phyloP scores from a whole-genome alignment of 2,797 vertebrate species.

The Scolopax rusticola region DNA sequence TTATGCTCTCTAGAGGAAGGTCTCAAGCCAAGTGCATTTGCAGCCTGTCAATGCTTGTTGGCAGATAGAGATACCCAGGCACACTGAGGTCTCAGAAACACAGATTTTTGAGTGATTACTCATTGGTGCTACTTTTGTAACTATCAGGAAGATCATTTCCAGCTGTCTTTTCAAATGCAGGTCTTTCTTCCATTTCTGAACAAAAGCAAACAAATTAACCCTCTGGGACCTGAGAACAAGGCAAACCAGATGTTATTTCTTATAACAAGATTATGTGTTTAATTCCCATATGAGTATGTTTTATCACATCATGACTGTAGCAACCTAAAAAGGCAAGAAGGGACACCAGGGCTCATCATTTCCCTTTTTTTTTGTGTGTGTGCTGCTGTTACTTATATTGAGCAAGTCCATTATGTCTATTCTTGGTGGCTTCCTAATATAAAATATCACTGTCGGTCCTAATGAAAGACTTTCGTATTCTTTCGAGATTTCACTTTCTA shows the following conservation, averaged over 20 bases:
- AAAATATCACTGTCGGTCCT: background rate
- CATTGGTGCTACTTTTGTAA: background rate
- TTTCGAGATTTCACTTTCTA: slow-evolving; percentile 14
- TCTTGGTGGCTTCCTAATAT: background rate
- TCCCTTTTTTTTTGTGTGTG: background rate
- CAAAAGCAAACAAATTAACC: slow-evolving; percentile 50
- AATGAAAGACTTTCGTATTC: background rate
- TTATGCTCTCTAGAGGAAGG: background rate
- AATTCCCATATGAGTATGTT: background rate
- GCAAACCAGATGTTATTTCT: slow-evolving; percentile 5
- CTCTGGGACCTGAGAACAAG: background rate
- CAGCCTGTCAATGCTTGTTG: background rate
- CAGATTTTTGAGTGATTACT: background rate
- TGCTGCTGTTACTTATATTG: background rate
- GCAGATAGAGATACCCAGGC: background rate
- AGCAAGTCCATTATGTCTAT: background rate
- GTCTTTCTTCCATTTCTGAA: slow-evolving; percentile 25
- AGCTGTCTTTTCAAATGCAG: slow-evolving; percentile 29
- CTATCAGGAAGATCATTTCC: slow-evolving; percentile 5
- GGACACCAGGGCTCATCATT: background rate
- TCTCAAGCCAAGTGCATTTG: slow-evolving; percentile 46
- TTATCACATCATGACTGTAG: background rate
- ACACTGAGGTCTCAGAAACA: slow-evolving; percentile 25
- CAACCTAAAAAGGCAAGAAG: background rate
- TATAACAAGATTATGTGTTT: background rate